phyloP scores from a whole-genome alignment of 2,888 invertebrate species.

The Mongoloraphidia duomilia region DNA sequence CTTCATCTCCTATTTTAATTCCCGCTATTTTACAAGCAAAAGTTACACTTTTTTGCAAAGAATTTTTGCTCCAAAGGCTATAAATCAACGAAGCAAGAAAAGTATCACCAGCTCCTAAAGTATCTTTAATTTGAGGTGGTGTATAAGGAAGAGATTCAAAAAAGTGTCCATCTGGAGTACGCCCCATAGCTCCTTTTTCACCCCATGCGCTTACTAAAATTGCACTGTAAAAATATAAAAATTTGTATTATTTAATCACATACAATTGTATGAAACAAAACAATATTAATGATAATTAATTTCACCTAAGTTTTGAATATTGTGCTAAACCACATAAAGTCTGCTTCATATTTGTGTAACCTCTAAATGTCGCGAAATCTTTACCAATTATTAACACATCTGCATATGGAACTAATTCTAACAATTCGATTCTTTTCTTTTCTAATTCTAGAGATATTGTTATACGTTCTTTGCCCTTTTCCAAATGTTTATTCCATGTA shows the following conservation, averaged over 20 bases:
- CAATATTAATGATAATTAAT: not conserved
- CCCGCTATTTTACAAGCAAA: conserved; percentile 48
- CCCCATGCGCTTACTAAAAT: conserved; percentile 44
- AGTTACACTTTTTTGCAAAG: conserved; percentile 34
- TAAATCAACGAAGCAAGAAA: conserved; percentile 46
- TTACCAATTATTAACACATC: conserved; percentile 51
- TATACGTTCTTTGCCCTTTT: conserved; percentile 19
- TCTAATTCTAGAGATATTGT: conserved; percentile 48
- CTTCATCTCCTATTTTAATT: conserved; percentile 37
- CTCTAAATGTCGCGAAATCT: conserved; percentile 40
- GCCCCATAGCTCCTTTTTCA: conserved; percentile 37
- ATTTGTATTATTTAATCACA: not conserved
- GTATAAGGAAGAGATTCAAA: conserved; percentile 33
- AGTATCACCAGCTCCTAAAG: conserved; percentile 54
- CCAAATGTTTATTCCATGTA: conserved; percentile 27
- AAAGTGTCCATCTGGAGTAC: conserved; percentile 22
- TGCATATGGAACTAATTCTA: conserved; percentile 32
- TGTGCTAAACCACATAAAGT: conserved; percentile 31
- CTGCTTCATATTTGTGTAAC: conserved; percentile 34
- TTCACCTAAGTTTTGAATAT: conserved; percentile 30
- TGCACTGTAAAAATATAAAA: conserved; percentile 21
- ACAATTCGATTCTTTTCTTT: conserved; percentile 31
- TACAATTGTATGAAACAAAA: not conserved
- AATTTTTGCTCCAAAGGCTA: conserved; percentile 29
- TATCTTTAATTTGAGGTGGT: conserved; percentile 39